Evolutionary conservation across 2,113 vertebrate species (phyloP).

Genomic region (Orycteropus afer): DNA sequence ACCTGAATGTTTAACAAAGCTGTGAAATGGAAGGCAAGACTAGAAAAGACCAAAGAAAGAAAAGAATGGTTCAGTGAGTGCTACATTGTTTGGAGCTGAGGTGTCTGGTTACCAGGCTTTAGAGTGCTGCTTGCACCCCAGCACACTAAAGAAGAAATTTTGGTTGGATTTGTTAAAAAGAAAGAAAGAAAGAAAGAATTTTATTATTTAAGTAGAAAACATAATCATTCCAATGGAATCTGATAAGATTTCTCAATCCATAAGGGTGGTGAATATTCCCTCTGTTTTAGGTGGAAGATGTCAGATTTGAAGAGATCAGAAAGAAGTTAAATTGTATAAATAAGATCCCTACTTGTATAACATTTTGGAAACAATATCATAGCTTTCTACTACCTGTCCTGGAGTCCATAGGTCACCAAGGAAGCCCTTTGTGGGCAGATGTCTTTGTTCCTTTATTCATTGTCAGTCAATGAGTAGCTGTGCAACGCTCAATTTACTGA

Average conservation of each 20-base stretch:
- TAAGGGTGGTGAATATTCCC: background rate
- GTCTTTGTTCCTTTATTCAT: background rate
- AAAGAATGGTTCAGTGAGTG: constrained; percentile 53
- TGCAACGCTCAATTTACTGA: too few relatives aligned
- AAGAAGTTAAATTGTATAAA: background rate
- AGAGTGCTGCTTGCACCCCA: constrained; percentile 60
- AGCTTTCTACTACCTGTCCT: background rate
- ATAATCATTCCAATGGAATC: background rate
- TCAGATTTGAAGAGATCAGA: background rate
- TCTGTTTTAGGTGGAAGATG: background rate
- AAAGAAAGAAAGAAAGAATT: too few relatives aligned
- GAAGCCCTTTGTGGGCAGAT: background rate
- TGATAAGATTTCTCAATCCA: background rate
- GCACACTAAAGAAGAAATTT: constrained; percentile 70
- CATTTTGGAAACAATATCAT: background rate
- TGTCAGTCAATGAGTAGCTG: background rate
- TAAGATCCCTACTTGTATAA: background rate
- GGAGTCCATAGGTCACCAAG: background rate
- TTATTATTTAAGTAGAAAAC: constrained; percentile 17
- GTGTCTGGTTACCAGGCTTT: constrained; percentile 65
- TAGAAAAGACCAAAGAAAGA: constrained; percentile 16
- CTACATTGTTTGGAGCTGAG: constrained; percentile 37
- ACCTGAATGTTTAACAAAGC: constrained; percentile 63
- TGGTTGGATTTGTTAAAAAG: constrained; percentile 74
- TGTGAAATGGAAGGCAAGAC: constrained; percentile 63